A percentile compares a stretch with the other conserved stretches of the same genome.
Conservation (phyloP, 2,797 vertebrate species). For the Chiloscyllium punctatum region DNA sequence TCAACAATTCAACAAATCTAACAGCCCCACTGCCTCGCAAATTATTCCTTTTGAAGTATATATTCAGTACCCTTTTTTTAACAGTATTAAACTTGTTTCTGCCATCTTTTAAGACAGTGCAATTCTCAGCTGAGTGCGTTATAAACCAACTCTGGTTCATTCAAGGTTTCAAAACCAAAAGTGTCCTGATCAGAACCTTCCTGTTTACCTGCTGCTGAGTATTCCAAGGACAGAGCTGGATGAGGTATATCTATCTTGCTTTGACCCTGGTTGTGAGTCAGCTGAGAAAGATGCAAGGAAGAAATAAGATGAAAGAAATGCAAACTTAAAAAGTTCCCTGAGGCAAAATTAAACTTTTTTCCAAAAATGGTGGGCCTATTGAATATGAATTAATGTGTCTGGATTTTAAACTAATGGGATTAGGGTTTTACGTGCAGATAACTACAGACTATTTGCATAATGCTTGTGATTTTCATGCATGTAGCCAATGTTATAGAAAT, state of each 20-base stretch:
- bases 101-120: background rate
- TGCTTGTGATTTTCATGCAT: slow-evolving; percentile 26
- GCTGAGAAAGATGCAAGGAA: background rate
- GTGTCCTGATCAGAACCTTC: background rate
- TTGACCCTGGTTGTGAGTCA: background rate
- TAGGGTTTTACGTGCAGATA: background rate
- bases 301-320: background rate
- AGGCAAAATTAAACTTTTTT: background rate
- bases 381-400: background rate
- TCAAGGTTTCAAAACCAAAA: background rate
- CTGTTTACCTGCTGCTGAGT: background rate
- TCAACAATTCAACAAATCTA: background rate
- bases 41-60: background rate
- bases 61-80: background rate
- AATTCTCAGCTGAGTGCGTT: background rate
- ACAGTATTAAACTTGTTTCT: background rate
- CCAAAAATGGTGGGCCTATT: background rate
- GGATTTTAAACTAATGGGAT: slow-evolving; percentile 26
- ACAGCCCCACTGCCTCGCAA: background rate
- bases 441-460: slow-evolving; percentile 15
- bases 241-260: background rate
- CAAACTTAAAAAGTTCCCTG: background rate
- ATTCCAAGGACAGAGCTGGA: background rate
- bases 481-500: slow-evolving; percentile 25
- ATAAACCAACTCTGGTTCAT: background rate